These are phyloP conservation scores for Lottia scabra DNA, from an alignment of 2,888 invertebrate genomes.

Conservation along the genomic window DNA sequence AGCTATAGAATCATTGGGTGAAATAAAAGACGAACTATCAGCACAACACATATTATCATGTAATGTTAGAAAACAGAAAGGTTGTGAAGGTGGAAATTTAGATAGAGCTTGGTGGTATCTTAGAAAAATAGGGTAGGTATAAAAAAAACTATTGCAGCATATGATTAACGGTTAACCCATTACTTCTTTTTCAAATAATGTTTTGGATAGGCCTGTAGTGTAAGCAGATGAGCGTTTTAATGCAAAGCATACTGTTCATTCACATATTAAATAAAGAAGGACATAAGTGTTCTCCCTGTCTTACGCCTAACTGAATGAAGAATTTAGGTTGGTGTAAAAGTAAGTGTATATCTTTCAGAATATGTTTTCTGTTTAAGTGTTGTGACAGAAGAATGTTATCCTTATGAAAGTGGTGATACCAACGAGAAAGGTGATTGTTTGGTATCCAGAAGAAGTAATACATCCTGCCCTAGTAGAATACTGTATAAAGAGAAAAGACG, in stretches of 20 bases:
- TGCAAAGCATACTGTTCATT: no score
- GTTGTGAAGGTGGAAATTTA: conserved; percentile 89
- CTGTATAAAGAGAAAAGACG: conserved; percentile 52
- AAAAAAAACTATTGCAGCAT: background rate
- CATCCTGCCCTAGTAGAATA: conserved; percentile 63
- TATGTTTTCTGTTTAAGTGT: conserved; percentile 74
- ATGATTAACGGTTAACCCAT: no score
- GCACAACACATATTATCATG: conserved; percentile 91
- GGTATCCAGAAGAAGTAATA: conserved; percentile 65
- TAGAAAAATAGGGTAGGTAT: conserved; percentile 75
- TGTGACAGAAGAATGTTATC: conserved; percentile 87
- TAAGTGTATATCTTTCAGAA: no score
- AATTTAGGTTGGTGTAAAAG: no score
- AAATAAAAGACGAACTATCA: conserved; percentile 77
- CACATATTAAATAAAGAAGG: no score
- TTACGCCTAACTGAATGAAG: no score
- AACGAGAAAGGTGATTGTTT: conserved; percentile 77
- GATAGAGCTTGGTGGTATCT: conserved; percentile 94
- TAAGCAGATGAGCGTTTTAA: no score
- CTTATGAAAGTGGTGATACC: conserved; percentile 75
- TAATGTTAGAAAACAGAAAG: conserved; percentile 76
- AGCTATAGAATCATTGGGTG: conserved; percentile 86
- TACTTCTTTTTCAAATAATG: no score
- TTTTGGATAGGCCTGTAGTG: no score
- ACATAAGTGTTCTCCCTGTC: no score